Base-by-base conservation (phyloP, 2,888 invertebrate species). In the Zelleria hepariella region DNA sequence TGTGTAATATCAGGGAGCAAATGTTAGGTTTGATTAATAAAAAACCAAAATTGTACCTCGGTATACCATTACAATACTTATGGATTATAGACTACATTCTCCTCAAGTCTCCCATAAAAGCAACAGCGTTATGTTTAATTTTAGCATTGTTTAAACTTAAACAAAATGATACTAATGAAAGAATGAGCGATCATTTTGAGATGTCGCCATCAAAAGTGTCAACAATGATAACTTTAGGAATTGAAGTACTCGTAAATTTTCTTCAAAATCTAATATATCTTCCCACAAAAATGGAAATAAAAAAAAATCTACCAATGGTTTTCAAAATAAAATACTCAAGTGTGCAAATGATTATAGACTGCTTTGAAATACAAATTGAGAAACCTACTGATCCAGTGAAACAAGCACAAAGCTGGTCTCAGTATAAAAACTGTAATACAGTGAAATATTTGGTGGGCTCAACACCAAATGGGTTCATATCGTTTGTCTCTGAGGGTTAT, bases 321-420 rank as follows among this genome's bases (percentile, higher is more conserved):
- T 62, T 62, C 32, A 58, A 60, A 58, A 48, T 57, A n/a, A 59
- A 24, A 6, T 62, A 58, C 20, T 60, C 60, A 0, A 62, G 59
- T 60, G 60, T 60, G 4, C 58, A 60, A 21, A 59, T 59, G 32
- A 63, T 63, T 27, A 60, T 63, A n/a, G 61, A 60, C 24, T 63
- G 63, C 26, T 61, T 63, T 56, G 61, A 63, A 55, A 63, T 63
- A n/a, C 53, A 63, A 51, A 63, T 60, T 18, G 23, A 53, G 42
- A 58, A 60, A 52, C 55, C 59, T 4, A 18, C 42, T 54, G 21
- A 59, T 53, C 42, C 59, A 18, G 21, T 59, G n/a, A 48, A 48
- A 18, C 57, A 48, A 48, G 24, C 61, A 47, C 58, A 48, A 57
- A 58, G 58, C n/a, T 62, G 62, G 62, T 60, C 62, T 2, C 42